Conservation (phyloP, 2,113 vertebrate genomes). For the Anolis carolinensis region DNA sequence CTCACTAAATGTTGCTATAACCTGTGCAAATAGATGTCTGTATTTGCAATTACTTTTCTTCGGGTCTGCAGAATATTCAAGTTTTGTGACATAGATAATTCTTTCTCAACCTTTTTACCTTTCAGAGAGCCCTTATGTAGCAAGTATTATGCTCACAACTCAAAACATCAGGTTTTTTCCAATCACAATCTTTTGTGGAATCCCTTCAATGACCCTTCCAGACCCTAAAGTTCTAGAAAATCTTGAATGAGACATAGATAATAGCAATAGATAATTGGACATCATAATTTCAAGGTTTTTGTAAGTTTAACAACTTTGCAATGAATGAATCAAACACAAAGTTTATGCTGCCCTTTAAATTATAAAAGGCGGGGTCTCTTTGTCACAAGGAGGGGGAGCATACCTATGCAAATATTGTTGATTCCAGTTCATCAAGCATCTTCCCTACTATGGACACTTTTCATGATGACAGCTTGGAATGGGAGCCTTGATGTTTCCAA, state of each 20-base stretch:
- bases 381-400: neutral
- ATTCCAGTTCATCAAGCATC: neutral
- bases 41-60: neutral
- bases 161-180: too few species aligned
- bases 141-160: too few species aligned
- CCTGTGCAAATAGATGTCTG: neutral
- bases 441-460: neutral
- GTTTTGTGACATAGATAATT: neutral
- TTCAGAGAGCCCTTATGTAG: too few species aligned
- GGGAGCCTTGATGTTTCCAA: neutral
- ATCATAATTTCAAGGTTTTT: neutral
- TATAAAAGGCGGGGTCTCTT: neutral
- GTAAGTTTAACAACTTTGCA: neutral
- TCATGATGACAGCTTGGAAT: neutral
- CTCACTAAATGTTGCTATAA: neutral
- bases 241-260: too few species aligned
- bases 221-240: too few species aligned
- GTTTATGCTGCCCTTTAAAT: neutral
- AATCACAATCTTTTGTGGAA: too few species aligned
- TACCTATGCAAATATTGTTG: neutral
- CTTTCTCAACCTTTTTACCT: too few species aligned
- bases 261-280: too few species aligned
- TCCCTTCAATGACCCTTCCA: too few species aligned
- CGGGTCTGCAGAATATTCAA: neutral
- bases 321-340: neutral